Evolutionary conservation across 1,140 invertebrate species (phyloP).

Genomic region (Nasonia longicornis): DNA sequence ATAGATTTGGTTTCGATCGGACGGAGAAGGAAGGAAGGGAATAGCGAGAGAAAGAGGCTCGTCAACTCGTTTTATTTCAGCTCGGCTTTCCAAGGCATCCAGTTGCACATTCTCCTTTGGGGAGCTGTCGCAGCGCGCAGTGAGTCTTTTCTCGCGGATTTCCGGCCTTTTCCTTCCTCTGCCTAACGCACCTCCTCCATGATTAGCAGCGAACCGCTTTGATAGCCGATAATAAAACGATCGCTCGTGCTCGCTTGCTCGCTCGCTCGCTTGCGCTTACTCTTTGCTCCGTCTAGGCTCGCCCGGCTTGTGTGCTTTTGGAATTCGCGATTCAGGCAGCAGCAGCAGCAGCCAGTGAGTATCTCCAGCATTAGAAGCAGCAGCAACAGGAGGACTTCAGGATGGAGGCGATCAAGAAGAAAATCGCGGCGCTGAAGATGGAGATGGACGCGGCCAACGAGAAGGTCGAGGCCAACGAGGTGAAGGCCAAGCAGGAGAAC

Average conservation of each 20-base stretch:
- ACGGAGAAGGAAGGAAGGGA: constrained; percentile 51
- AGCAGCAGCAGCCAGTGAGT: not conserved
- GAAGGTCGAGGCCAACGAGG: constrained; percentile 80
- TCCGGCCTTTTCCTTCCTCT: not conserved
- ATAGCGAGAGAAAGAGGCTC: not conserved
- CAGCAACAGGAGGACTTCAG: constrained; percentile 43
- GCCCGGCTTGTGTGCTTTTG: too few relatives aligned
- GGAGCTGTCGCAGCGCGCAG: constrained; percentile 49
- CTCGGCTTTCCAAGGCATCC: constrained; percentile 66
- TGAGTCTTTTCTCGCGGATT: constrained; percentile 54
- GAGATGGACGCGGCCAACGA: constrained; percentile 86
- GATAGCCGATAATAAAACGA: too few relatives aligned
- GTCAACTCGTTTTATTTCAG: constrained; percentile 66
- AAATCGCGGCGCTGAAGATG: constrained; percentile 85
- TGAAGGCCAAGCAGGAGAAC: constrained; percentile 79
- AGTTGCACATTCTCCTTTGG: constrained; percentile 61
- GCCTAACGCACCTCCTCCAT: not conserved
- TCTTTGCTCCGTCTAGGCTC: not conserved
- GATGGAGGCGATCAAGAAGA: constrained; percentile 91
- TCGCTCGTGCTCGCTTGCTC: not conserved
- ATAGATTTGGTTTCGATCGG: constrained; percentile 67
- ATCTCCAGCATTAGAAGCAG: constrained; percentile 7
- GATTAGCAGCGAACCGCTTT: not conserved
- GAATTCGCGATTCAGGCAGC: not conserved
- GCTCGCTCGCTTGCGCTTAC: not conserved